phyloP scores from a whole-genome alignment of 2,888 invertebrate genomes.

The Eupithecia insigniata region DNA sequence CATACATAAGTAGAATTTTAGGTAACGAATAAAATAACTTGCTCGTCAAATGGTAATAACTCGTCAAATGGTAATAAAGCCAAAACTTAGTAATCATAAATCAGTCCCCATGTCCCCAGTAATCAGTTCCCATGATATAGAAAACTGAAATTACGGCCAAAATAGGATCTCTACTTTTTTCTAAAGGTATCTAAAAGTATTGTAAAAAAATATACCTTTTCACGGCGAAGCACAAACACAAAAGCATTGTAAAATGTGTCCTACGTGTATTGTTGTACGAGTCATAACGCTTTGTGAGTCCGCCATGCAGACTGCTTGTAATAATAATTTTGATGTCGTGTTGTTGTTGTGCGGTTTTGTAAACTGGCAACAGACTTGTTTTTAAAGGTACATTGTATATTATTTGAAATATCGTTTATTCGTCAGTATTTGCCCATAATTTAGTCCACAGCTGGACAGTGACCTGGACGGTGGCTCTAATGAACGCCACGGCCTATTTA shows the following conservation, averaged over 20 bases:
- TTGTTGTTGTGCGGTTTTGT: background rate
- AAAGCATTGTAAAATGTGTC: background rate
- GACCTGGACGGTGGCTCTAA: background rate
- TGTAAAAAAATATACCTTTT: background rate
- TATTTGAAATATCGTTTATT: background rate
- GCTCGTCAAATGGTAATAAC: too few relatives aligned
- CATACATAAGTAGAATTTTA: too few relatives aligned
- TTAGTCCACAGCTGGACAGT: background rate
- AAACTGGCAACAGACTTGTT: background rate
- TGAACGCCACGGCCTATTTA: too few relatives aligned
- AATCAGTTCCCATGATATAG: too few relatives aligned
- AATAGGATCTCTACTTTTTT: background rate
- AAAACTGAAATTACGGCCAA: too few relatives aligned
- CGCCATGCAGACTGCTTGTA: background rate
- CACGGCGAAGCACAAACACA: background rate
- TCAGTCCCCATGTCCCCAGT: too few relatives aligned
- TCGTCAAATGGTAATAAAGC: too few relatives aligned
- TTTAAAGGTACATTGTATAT: background rate
- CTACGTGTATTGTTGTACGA: background rate
- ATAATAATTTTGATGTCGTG: background rate
- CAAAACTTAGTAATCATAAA: too few relatives aligned
- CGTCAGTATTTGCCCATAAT: background rate
- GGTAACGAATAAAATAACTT: too few relatives aligned
- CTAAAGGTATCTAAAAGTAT: too few relatives aligned
- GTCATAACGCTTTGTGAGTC: background rate